phyloP scores from a whole-genome alignment of 2,113 vertebrate species.

The Chiloscyllium plagiosum region DNA sequence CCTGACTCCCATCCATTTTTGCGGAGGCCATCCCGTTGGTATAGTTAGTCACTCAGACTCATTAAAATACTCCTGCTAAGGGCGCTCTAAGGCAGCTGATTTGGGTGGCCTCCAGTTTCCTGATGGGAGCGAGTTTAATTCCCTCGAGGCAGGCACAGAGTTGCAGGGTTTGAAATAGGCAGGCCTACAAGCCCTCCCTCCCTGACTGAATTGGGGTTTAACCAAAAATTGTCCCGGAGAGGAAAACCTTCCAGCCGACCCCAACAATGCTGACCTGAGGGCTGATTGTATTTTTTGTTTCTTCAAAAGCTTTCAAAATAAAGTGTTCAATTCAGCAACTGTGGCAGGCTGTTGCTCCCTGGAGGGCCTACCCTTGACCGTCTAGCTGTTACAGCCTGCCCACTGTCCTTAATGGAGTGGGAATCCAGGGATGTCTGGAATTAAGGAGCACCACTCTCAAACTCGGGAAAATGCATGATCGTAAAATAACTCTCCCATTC shows the following conservation, averaged over 20 bases:
- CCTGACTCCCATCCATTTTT: background rate
- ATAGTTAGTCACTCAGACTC: background rate
- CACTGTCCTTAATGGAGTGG: background rate
- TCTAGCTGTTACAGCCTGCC: background rate
- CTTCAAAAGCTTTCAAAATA: background rate
- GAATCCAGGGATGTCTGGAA: background rate
- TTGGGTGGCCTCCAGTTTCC: background rate
- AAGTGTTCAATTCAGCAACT: background rate
- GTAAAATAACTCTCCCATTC: background rate
- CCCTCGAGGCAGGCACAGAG: too few species aligned
- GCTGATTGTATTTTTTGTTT: background rate
- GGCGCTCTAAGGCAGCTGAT: background rate
- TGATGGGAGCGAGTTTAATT: background rate
- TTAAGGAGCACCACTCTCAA: background rate
- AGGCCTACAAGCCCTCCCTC: background rate
- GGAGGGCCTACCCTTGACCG: background rate
- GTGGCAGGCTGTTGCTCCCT: background rate
- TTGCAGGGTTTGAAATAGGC: background rate
- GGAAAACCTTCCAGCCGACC: background rate
- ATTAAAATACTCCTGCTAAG: background rate
- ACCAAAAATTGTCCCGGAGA: background rate
- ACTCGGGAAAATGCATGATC: background rate
- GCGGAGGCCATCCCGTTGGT: background rate
- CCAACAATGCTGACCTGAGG: background rate
- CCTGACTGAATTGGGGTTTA: background rate